phyloP scores from a whole-genome alignment of 2,888 invertebrate genomes.

The Thumatha senex region DNA sequence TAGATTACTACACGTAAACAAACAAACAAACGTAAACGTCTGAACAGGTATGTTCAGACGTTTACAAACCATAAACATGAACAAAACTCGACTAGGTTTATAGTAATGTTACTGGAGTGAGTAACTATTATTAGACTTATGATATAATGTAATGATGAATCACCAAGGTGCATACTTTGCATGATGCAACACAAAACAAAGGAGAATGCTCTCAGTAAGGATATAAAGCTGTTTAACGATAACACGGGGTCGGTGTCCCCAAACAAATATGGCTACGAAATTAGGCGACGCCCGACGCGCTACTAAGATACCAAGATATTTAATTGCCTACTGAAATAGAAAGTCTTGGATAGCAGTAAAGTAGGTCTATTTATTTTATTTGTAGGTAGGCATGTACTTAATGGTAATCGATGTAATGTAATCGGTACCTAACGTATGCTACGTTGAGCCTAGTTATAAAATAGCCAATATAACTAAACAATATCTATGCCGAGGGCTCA shows the following conservation, averaged over 20 bases:
- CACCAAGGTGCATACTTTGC: neutral
- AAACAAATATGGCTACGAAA: constrained; percentile 52
- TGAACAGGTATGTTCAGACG: no score
- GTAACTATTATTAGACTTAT: no score
- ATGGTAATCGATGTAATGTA: neutral
- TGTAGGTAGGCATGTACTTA: neutral
- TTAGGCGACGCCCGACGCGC: constrained; percentile 43
- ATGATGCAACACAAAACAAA: constrained; percentile 19
- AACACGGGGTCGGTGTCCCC: constrained; percentile 60
- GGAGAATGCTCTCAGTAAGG: constrained; percentile 26
- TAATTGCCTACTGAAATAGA: constrained; percentile 29
- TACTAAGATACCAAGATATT: constrained; percentile 45
- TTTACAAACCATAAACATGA: no score
- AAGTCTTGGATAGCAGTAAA: constrained; percentile 5
- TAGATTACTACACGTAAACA: no score
- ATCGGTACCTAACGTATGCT: neutral
- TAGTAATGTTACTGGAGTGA: no score
- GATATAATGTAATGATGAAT: neutral
- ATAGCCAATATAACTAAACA: no score
- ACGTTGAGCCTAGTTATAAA: no score
- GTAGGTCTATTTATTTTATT: constrained; percentile 11
- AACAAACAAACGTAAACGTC: no score
- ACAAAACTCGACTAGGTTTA: no score
- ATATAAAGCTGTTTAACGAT: constrained; percentile 47
- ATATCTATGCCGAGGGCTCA: no score